These are phyloP conservation scores for Sylvietta virens DNA, from an alignment of 2,113 vertebrate species.

Conservation along the genomic window DNA sequence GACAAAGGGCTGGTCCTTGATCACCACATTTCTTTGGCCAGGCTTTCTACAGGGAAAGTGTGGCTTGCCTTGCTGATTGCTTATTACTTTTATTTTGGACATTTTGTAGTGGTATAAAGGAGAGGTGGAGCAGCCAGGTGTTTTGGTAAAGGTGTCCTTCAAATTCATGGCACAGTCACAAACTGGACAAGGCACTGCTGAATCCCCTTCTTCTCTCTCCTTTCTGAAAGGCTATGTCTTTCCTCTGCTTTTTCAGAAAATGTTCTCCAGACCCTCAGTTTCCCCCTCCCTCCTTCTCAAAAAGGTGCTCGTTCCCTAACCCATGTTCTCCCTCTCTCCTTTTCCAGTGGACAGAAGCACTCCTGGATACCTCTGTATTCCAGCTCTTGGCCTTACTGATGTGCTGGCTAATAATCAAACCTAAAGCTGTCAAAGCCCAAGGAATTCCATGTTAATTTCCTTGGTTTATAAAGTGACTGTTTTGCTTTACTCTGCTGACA, in stretches of 20 bases:
- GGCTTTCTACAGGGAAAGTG: background rate
- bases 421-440: background rate
- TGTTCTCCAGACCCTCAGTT: accelerated
- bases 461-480: background rate
- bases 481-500: background rate
- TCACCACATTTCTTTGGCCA: background rate
- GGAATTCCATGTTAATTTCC: background rate
- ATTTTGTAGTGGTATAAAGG: background rate
- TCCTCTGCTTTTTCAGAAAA: background rate
- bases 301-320: background rate
- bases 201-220: background rate
- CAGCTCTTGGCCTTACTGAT: background rate
- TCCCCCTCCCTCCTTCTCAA: background rate
- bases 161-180: background rate
- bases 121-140: accelerated
- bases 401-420: background rate
- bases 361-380: background rate
- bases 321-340: accelerated
- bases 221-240: background rate
- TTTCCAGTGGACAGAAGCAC: background rate
- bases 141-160: accelerated
- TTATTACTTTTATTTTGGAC: background rate
- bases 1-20: background rate
- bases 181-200: accelerated
- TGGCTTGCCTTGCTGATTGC: background rate